Conservation (phyloP, 2,113 vertebrate genomes). For the Tupaia chinensis region DNA sequence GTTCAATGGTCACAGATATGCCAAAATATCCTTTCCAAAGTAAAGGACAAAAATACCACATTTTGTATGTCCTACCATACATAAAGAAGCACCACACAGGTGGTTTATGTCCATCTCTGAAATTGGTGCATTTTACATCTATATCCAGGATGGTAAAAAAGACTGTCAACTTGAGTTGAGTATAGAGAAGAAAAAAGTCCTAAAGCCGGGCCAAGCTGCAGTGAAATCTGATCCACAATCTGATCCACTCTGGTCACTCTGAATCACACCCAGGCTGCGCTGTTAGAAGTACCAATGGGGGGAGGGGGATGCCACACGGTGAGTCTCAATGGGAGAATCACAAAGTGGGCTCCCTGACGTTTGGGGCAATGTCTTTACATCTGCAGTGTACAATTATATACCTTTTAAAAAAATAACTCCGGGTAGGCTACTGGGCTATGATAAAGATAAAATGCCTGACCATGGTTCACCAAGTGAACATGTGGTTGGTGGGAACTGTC, state of each 20-base stretch:
- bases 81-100: not conserved
- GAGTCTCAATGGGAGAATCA: not conserved
- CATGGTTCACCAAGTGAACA: constrained; percentile 14
- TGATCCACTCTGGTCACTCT: not conserved
- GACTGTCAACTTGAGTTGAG: not conserved
- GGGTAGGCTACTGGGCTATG: not conserved
- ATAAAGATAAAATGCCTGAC: constrained; percentile 1
- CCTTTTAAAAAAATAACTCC: constrained; percentile 35
- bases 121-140: not conserved
- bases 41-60: not conserved
- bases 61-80: not conserved
- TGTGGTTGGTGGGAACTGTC: not conserved
- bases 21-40: not conserved
- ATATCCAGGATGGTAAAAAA: not conserved
- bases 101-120: not conserved
- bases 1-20: not conserved
- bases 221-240: not conserved
- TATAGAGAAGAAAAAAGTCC: not conserved
- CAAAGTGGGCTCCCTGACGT: not conserved
- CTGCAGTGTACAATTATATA: not conserved
- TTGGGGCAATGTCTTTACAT: not conserved
- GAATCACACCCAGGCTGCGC: not conserved
- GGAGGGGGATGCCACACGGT: not conserved
- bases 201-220: not conserved
- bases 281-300: not conserved